phyloP scores from a whole-genome alignment of 2,113 vertebrate genomes.

The Carlito syrichta region DNA sequence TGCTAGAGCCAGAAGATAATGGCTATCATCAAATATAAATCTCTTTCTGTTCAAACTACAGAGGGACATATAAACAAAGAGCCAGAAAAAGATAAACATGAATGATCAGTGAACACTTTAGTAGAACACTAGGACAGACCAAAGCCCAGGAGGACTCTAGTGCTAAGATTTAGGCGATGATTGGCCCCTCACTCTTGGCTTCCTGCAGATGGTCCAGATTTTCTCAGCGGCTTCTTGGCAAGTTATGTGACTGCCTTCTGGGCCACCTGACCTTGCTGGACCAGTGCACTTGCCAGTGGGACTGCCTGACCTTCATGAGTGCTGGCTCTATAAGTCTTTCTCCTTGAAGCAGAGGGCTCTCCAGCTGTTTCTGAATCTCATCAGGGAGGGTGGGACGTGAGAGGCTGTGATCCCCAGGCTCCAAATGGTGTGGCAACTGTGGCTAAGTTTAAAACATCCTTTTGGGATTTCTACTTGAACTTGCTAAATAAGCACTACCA shows the following conservation, averaged over 20 bases:
- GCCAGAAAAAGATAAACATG: neutral
- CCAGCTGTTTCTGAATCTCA: neutral
- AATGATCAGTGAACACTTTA: neutral
- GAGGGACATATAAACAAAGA: neutral
- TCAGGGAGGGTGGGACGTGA: neutral
- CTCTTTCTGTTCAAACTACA: neutral
- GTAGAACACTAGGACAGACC: too few relatives aligned
- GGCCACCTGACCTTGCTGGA: neutral
- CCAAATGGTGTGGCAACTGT: neutral
- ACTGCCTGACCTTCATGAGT: neutral
- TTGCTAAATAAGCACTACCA: neutral
- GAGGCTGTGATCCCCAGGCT: neutral
- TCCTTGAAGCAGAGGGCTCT: neutral
- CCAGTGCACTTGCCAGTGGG: neutral
- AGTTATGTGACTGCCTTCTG: neutral
- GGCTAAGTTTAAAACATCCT: neutral
- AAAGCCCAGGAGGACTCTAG: neutral
- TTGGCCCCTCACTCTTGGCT: neutral
- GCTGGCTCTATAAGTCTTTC: neutral
- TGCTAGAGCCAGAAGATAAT: neutral
- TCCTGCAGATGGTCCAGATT: neutral
- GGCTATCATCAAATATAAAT: neutral
- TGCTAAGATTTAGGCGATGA: neutral
- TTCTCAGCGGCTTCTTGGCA: neutral
- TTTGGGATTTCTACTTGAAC: slow-evolving; percentile 25